Conservation (phyloP, 2,797 vertebrate species). For the Cyprinodon diabolis region DNA sequence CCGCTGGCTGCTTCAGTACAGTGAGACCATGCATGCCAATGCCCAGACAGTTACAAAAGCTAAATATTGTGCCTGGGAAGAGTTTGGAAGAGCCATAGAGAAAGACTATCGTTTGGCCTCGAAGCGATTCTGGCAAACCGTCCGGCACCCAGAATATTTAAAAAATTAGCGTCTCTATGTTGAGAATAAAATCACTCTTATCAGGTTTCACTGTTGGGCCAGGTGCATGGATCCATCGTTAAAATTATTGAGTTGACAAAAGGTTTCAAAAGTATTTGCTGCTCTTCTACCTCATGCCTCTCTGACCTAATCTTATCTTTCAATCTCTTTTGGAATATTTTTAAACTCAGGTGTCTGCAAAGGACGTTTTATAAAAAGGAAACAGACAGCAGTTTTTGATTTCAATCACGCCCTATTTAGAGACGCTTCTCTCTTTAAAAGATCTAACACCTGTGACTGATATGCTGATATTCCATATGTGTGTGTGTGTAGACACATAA, state of each 20-base stretch:
- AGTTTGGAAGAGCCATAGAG: too few species aligned
- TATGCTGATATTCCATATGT: slow-evolving; percentile 48
- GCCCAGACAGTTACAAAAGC: too few species aligned
- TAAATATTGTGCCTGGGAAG: too few species aligned
- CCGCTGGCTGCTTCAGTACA: too few species aligned
- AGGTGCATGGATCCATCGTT: slow-evolving; percentile 11
- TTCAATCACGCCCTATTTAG: slow-evolving; percentile 72
- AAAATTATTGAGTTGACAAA: slow-evolving; percentile 15
- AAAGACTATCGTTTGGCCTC: too few species aligned
- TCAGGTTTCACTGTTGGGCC: not conserved
- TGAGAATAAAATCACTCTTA: slow-evolving; percentile 26
- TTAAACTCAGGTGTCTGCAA: slow-evolving; percentile 48
- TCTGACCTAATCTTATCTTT: slow-evolving; percentile 34
- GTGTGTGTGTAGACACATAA: slow-evolving; percentile 14
- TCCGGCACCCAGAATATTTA: not conserved
- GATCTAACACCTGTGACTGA: slow-evolving; percentile 70
- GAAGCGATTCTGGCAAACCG: too few species aligned
- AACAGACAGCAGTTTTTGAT: slow-evolving; percentile 66
- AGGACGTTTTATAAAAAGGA: slow-evolving; percentile 52
- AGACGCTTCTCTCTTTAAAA: slow-evolving; percentile 46
- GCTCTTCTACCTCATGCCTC: slow-evolving; percentile 24
- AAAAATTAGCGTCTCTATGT: slow-evolving; percentile 5
- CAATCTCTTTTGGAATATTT: slow-evolving; percentile 16
- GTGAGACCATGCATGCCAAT: too few species aligned
- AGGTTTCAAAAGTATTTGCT: not conserved